Evolutionary conservation across 2,113 vertebrate genomes (phyloP), one percentile per base, ranked within the genome.

Genomic region (Ibidorhyncha struthersii): DNA sequence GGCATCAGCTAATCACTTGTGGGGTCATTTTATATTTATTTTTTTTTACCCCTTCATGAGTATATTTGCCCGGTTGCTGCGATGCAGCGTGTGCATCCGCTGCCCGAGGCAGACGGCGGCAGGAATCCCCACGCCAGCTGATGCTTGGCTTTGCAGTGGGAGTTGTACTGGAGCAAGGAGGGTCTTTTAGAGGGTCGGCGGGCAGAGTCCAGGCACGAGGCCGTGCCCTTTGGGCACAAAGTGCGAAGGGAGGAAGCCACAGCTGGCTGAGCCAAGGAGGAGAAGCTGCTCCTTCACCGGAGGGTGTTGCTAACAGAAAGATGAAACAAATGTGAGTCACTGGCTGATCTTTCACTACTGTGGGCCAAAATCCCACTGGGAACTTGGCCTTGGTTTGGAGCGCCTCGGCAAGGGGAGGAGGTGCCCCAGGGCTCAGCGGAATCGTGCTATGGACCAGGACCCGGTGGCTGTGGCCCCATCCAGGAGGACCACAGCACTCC

Each of bases 1-100:
- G 95, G 87, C 82, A 89, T 94, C 59, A 89, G 70, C 93, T 97
- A 95, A 96, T 96, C 92, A 67, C 87, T 96, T 72, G 76, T 69
- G n/a, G 90, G 96, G 97, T 97, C 94, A 84, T 92, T 96, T 81
- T 63, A 14, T 47, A 34, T 65, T n/a, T 65, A 38, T 66, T 12
- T n/a, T 36, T 45, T 86, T 82, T 86, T 73, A 49, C 82, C 76
- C 89, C 73, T 72, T 50, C 34, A 16, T 85, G 81, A 92, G 58
- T 67, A 0, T 27, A 12, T 72, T 53, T 94, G 83, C 82, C 82
- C 67, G 0, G 65, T n/a, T n/a, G 34, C 69, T 66, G 70, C 0
- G 12, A 27, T n/a, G 69, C 36, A 17, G 47, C 26, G 12, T 32
- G 41, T 17, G 65, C 13, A 23, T 30, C 27, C 0, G 0, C n/a